These are phyloP conservation scores for Steinernema feltiae DNA, from an alignment of 1,140 invertebrate genomes.

Conservation along the genomic window DNA sequence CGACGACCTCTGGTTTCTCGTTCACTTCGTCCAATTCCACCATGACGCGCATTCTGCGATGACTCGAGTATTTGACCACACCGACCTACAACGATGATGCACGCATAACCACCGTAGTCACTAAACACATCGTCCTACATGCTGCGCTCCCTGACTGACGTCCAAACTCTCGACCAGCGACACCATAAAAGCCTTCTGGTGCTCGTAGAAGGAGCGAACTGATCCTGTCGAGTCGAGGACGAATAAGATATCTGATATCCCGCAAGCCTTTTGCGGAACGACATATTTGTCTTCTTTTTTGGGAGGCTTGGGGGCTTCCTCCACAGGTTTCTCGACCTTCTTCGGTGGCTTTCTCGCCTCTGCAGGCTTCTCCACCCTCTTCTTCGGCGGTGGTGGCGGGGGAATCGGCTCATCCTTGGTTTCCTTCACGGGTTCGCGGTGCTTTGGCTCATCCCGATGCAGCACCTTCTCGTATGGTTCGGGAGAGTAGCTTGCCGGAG, in stretches of 20 bases:
- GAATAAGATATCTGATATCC: slow-evolving; percentile 16
- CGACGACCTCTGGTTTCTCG: slow-evolving; percentile 12
- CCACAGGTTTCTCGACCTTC: neutral
- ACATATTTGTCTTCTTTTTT: neutral
- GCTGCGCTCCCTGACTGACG: neutral
- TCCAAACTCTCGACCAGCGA: neutral
- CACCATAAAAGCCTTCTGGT: slow-evolving; percentile 19
- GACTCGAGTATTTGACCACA: slow-evolving; percentile 9
- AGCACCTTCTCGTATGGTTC: neutral
- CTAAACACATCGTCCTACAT: neutral
- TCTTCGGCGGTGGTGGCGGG: neutral
- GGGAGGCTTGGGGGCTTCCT: neutral
- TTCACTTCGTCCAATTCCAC: slow-evolving; percentile 10
- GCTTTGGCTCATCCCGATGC: neutral
- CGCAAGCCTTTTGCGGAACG: neutral
- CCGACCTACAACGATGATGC: no score
- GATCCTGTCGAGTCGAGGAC: slow-evolving; percentile 25
- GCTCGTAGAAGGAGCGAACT: slow-evolving; percentile 9
- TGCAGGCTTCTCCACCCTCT: neutral
- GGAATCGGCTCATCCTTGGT: neutral
- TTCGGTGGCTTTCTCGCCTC: neutral
- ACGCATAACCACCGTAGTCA: no score
- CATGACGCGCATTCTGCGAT: slow-evolving; percentile 3
- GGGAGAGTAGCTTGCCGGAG: neutral
- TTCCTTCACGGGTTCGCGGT: neutral